Evolutionary conservation across 2,113 vertebrate species (phyloP).

Genomic region (Hippocampus barbouri): DNA sequence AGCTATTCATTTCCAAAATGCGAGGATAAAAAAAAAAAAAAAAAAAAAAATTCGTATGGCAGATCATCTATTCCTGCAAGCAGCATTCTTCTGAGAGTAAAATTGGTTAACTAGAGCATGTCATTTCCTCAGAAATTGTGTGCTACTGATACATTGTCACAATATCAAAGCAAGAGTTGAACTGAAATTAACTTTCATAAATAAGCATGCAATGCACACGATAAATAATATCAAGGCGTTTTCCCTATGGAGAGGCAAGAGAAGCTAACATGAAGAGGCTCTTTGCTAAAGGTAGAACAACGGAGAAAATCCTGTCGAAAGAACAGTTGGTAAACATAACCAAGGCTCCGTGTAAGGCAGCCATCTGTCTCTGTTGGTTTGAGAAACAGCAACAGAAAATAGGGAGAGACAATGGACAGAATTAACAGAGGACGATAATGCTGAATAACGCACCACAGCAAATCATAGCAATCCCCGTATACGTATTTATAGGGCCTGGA

Average conservation of each 20-base stretch:
- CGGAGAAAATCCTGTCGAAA: background rate
- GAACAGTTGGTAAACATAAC: background rate
- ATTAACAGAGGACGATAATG: background rate
- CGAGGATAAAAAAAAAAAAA: background rate
- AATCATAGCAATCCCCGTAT: background rate
- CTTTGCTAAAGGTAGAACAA: background rate
- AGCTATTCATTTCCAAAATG: background rate
- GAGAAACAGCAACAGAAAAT: background rate
- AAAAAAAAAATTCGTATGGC: background rate
- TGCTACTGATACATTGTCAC: background rate
- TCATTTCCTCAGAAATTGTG: background rate
- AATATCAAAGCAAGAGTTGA: background rate
- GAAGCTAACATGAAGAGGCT: background rate
- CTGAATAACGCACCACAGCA: background rate
- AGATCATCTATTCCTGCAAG: no score
- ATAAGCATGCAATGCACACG: background rate
- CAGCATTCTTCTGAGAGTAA: no score
- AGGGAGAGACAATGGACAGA: background rate
- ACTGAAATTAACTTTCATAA: background rate
- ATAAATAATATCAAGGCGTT: background rate
- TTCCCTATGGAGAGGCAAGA: background rate
- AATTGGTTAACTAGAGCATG: no score
- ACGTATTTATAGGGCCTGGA: background rate
- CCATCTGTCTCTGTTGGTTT: background rate
- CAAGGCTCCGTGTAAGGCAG: no score